Evolutionary conservation across 2,888 invertebrate species (phyloP).

Genomic region (Drosophila fulvimacula): DNA sequence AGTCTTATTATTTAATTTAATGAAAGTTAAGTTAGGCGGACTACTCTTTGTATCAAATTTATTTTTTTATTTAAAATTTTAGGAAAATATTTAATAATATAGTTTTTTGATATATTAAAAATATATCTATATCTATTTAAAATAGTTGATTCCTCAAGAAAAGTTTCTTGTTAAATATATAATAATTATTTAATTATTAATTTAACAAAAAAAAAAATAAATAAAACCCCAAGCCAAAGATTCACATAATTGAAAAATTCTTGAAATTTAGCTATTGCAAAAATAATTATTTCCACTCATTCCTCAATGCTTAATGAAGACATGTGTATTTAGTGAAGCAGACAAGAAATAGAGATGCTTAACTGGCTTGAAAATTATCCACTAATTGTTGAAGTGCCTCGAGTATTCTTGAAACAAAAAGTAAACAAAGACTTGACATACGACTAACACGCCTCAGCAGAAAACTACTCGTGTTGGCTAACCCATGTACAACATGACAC

Average conservation of each 20-base stretch:
- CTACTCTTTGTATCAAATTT: no score
- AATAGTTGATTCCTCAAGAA: no score
- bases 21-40: no score
- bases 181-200: no score
- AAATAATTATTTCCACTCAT: not conserved
- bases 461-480: constrained; percentile 16
- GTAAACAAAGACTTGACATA: constrained; percentile 9
- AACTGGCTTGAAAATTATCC: not conserved
- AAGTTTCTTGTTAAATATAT: no score
- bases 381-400: constrained; percentile 5
- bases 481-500: constrained; percentile 13
- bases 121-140: no score
- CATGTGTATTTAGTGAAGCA: not conserved
- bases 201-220: no score
- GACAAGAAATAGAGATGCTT: not conserved
- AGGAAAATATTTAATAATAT: no score
- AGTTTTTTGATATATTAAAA: no score
- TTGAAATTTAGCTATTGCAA: not conserved
- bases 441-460: constrained; percentile 20
- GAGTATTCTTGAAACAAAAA: constrained; percentile 5
- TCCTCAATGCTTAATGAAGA: not conserved
- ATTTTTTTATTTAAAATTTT: no score
- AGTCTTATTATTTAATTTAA: no score
- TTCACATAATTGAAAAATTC: not conserved
- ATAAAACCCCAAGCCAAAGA: not conserved